phyloP scores from a whole-genome alignment of 2,113 vertebrate genomes.

The Mustela nigripes region DNA sequence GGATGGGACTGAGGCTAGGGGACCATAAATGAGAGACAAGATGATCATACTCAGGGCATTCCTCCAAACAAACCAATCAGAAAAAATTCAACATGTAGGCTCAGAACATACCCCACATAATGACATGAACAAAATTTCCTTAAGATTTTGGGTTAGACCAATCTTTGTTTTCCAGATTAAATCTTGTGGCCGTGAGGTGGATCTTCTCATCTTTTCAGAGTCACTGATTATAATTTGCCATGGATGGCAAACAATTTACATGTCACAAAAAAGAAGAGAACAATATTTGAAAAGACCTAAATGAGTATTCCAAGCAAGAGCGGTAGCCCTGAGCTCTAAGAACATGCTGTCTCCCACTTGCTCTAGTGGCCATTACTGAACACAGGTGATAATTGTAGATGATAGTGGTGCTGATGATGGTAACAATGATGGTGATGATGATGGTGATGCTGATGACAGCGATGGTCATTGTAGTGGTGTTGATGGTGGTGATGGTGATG shows the following conservation, averaged over 20 bases:
- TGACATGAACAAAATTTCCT: neutral
- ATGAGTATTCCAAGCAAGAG: neutral
- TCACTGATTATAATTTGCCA: neutral
- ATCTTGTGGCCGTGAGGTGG: neutral
- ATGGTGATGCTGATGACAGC: fast-evolving
- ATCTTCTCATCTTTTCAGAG: neutral
- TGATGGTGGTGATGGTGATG: fast-evolving
- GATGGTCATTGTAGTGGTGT: no score
- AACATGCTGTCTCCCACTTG: fast-evolving
- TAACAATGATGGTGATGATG: neutral
- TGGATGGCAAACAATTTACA: neutral
- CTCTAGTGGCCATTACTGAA: fast-evolving
- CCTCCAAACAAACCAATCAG: neutral
- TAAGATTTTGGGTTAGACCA: neutral
- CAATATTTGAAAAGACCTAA: neutral
- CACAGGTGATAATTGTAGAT: neutral
- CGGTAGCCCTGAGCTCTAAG: neutral
- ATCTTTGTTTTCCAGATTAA: neutral
- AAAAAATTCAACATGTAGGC: neutral
- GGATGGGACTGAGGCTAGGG: neutral
- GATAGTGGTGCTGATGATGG: fast-evolving
- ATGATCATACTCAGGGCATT: neutral
- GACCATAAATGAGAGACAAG: neutral
- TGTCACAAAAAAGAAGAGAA: neutral
- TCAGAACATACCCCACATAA: fast-evolving